Evolutionary conservation across 2,797 vertebrate genomes (phyloP).

Genomic region (Pitangus sulphuratus): DNA sequence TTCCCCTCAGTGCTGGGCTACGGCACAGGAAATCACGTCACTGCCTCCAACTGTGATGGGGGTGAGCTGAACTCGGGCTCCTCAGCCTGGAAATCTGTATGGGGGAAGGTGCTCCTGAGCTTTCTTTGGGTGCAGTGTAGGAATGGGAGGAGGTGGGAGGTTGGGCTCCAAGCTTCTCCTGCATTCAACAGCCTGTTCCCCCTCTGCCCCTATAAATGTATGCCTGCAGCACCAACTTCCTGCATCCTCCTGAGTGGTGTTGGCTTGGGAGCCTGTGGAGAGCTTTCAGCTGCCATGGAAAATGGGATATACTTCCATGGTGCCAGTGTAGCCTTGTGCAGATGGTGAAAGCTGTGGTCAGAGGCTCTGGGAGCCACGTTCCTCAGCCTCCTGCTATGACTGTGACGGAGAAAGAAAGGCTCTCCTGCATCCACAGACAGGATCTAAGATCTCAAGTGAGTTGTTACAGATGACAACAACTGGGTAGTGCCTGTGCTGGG

Average conservation of each 20-base stretch:
- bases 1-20: not conserved
- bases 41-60: not conserved
- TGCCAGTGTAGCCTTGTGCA: not conserved
- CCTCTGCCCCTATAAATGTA: not conserved
- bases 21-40: not conserved
- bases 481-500: not conserved
- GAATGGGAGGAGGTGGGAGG: not conserved
- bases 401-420: not conserved
- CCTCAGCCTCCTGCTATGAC: not conserved
- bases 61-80: not conserved
- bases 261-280: not conserved
- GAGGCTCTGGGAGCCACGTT: not conserved
- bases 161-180: not conserved
- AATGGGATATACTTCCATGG: not conserved
- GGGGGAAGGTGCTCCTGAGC: not conserved
- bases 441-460: not conserved
- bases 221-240: not conserved
- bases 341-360: not conserved
- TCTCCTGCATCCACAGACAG: not conserved
- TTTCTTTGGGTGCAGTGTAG: not conserved
- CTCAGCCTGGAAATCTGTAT: not conserved
- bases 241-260: not conserved
- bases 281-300: not conserved
- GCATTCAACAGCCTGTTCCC: not conserved
- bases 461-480: not conserved